phyloP scores from a whole-genome alignment of 2,113 vertebrate genomes.

The Cygnus atratus region DNA sequence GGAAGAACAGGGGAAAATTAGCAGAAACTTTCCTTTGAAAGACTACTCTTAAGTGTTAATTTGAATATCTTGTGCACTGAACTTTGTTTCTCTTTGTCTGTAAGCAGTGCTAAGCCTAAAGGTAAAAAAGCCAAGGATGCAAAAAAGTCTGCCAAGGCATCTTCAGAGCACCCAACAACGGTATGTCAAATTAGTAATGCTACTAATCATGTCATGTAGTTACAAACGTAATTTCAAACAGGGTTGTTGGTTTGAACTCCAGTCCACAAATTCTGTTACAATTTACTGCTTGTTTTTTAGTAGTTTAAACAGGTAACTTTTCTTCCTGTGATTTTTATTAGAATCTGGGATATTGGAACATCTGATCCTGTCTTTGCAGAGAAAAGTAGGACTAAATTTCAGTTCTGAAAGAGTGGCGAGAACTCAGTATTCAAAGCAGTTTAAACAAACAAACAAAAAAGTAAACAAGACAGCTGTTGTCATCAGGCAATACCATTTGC shows the following conservation, averaged over 20 bases:
- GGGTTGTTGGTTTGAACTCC: not conserved
- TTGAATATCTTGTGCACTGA: not conserved
- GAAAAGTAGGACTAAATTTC: not conserved
- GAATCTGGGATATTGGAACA: not conserved
- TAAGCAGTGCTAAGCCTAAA: conserved; percentile 82
- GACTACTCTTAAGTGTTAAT: not conserved
- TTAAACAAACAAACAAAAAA: not conserved
- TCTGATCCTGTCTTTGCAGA: not conserved
- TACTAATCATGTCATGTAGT: not conserved
- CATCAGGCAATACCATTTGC: not conserved
- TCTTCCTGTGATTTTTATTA: not conserved
- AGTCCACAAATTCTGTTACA: not conserved
- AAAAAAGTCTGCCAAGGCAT: conserved; percentile 75
- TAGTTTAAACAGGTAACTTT: not conserved
- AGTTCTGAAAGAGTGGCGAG: not conserved
- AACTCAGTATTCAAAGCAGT: not conserved
- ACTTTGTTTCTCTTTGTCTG: conserved; percentile 17
- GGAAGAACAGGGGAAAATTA: not conserved
- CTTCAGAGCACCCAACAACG: conserved; percentile 62
- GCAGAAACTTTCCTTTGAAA: not conserved
- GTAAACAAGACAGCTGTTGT: not conserved
- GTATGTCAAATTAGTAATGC: conserved; percentile 30
- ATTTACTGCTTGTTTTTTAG: not conserved
- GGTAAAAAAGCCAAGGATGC: conserved; percentile 88
- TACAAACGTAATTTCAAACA: not conserved